phyloP scores from a whole-genome alignment of 2,797 vertebrate species.

The Lepus oiostolus region DNA sequence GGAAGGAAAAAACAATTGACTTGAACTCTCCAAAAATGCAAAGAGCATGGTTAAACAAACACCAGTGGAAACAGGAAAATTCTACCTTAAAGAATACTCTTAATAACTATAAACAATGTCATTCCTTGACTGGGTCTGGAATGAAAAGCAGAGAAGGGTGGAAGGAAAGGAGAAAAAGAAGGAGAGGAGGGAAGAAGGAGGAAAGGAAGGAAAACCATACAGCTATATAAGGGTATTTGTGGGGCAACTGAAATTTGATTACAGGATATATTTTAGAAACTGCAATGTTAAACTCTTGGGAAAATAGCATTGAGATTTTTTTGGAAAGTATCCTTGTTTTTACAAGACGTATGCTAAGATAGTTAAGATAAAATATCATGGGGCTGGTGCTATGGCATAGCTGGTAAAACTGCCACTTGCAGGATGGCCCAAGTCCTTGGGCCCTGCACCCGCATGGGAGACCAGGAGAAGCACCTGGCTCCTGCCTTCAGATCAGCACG shows the following conservation, averaged over 20 bases:
- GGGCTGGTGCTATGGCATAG: too few relatives aligned
- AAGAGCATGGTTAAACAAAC: constrained; percentile 24
- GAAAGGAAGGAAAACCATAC: too few relatives aligned
- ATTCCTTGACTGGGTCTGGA: not conserved
- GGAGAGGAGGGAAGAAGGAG: not conserved
- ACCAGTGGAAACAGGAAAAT: not conserved
- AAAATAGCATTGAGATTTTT: not conserved
- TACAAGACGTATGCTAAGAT: not conserved
- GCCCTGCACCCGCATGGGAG: too few relatives aligned
- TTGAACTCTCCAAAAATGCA: constrained; percentile 10
- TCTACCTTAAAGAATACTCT: not conserved
- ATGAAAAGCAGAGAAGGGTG: not conserved
- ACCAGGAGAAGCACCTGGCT: too few relatives aligned
- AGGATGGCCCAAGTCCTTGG: too few relatives aligned
- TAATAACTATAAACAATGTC: not conserved
- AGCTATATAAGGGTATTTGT: not conserved
- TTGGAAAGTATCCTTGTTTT: not conserved
- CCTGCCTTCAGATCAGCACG: too few relatives aligned
- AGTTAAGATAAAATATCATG: constrained; percentile 6
- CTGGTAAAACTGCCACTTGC: too few relatives aligned
- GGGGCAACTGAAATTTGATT: not conserved
- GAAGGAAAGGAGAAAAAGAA: not conserved
- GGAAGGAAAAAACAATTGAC: not conserved
- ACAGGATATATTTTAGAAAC: not conserved
- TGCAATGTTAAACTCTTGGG: not conserved